phyloP scores from a whole-genome alignment of 2,113 vertebrate genomes.

The Columbina picui region DNA sequence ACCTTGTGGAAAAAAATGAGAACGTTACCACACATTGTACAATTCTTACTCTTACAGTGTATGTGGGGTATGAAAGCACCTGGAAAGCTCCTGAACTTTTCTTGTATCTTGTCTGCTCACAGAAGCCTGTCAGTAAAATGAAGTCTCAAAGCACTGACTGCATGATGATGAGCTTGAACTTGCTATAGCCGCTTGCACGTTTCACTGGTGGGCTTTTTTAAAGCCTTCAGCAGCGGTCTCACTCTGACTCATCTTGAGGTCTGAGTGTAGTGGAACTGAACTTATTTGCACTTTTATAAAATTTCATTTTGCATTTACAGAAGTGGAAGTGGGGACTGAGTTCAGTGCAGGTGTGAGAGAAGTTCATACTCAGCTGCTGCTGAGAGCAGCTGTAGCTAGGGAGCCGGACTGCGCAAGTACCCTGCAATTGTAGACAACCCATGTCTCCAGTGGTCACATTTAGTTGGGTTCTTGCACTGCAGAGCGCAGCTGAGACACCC shows the following conservation, averaged over 20 bases:
- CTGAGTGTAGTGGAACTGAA: not conserved
- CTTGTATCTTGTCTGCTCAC: not conserved
- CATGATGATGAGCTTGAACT: not conserved
- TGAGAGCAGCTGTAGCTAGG: not conserved
- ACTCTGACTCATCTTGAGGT: not conserved
- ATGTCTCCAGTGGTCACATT: not conserved
- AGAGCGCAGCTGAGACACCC: not conserved
- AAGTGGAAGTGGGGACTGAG: not conserved
- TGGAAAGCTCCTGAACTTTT: not conserved
- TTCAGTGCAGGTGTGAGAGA: not conserved
- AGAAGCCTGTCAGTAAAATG: not conserved
- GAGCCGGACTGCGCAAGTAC: not conserved
- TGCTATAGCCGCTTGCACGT: not conserved
- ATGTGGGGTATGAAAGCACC: rapidly evolving
- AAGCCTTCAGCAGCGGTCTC: not conserved
- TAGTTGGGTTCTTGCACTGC: not conserved
- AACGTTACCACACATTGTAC: not conserved
- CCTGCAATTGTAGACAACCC: not conserved
- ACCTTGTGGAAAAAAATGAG: not conserved
- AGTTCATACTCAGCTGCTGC: not conserved
- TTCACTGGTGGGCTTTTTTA: not conserved
- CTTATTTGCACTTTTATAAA: not conserved
- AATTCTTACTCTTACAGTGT: not conserved
- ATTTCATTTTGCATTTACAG: not conserved
- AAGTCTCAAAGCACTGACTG: not conserved